Percentiles rank a stretch among this genome's conserved stretches.
phyloP scores from a whole-genome alignment of 2,888 invertebrate genomes.

The Drosophila recens region DNA sequence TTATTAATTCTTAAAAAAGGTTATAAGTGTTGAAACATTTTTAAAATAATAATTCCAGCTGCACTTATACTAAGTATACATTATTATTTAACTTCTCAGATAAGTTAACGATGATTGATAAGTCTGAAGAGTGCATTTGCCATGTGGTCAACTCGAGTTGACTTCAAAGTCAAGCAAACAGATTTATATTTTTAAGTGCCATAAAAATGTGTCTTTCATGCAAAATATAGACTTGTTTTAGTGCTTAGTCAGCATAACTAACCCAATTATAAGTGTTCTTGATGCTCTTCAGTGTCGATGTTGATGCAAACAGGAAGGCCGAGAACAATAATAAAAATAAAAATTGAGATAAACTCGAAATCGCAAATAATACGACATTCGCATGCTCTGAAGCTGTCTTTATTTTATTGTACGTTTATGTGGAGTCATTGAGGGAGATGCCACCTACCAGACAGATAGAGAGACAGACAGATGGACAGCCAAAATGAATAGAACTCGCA shows the following conservation, averaged over 20 bases:
- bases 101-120: constrained; percentile 3
- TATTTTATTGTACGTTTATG: constrained; percentile 12
- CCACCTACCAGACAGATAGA: constrained; percentile 1
- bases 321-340: constrained; percentile 16
- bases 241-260: constrained; percentile 50
- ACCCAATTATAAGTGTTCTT: constrained; percentile 42
- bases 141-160: constrained; percentile 2
- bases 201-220: constrained; percentile 12
- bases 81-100: not conserved
- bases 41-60: not conserved
- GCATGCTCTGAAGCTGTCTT: constrained; percentile 35
- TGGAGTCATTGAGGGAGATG: constrained; percentile 19
- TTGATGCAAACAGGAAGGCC: constrained; percentile 50
- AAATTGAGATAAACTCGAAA: constrained; percentile 6
- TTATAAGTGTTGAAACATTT: not conserved
- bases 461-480: constrained; percentile 3
- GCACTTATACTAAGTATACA: not conserved
- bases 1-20: no score
- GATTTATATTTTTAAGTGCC: constrained; percentile 12
- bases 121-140: constrained; percentile 1
- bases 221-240: constrained; percentile 16
- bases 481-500: constrained; percentile 4
- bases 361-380: constrained; percentile 37
- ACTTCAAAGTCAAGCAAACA: constrained; percentile 11
- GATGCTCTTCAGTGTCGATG: constrained; percentile 13